Percentiles rank a stretch among this genome's conserved stretches.
Evolutionary conservation across 2,797 vertebrate species (phyloP).

Genomic region (Melanotaenia trifasciata): DNA sequence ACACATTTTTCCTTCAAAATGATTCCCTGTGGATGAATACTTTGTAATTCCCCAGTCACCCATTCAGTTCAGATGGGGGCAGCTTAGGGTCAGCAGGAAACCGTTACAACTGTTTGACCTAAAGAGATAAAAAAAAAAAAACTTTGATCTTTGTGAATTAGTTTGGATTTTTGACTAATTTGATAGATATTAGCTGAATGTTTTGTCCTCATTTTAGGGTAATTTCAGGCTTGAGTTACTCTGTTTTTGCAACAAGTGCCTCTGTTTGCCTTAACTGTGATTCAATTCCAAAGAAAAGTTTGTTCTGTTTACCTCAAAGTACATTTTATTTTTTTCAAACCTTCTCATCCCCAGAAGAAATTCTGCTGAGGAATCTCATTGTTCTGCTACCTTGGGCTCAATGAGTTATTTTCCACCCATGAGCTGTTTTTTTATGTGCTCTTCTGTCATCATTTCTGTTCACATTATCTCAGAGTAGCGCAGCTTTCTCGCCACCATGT

Average conservation of each 20-base stretch:
- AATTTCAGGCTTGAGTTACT: not conserved
- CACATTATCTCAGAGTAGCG: constrained; percentile 2
- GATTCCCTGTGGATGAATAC: constrained; percentile 40
- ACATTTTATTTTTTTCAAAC: not conserved
- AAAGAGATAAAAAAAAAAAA: constrained; percentile 12
- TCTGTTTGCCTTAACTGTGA: not conserved
- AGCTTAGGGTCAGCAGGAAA: constrained; percentile 56
- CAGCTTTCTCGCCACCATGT: constrained; percentile 24
- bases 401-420: constrained; percentile 8
- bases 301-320: not conserved
- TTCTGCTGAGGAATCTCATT: constrained; percentile 13
- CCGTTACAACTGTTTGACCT: constrained; percentile 44
- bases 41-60: constrained; percentile 53
- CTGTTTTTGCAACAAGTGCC: not conserved
- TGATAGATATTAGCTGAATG: not conserved
- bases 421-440: constrained; percentile 9
- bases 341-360: constrained; percentile 2
- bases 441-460: constrained; percentile 23
- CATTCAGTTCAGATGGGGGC: constrained; percentile 52
- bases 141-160: constrained; percentile 23
- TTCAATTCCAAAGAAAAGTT: not conserved
- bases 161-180: constrained; percentile 5
- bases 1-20: constrained; percentile 28
- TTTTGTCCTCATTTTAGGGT: not conserved
- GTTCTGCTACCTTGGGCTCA: constrained; percentile 19